Evolutionary conservation across 1,140 invertebrate genomes (phyloP), one percentile per base, ranked within the genome.

Genomic region (Micrasema minimum): DNA sequence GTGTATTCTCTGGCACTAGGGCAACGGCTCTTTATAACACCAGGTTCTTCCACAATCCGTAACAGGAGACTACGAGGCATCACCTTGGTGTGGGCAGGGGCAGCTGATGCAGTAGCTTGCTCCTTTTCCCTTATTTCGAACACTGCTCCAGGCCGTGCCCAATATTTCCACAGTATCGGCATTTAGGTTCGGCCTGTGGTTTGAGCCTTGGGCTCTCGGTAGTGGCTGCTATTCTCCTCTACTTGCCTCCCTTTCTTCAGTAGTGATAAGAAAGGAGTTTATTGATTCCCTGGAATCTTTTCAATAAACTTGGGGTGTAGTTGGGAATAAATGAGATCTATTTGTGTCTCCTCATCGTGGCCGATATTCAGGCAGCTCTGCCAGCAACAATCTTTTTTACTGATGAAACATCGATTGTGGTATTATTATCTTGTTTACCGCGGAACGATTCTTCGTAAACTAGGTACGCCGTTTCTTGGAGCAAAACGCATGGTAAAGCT

Each of bases 31-130:
- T 14, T 48, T 48, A 48, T 7, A 4, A 48, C 45, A 20, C 45
- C 45, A 2, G 45, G 16, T 48, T 48, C 20, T n/a, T 18, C 45
- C 45, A 20, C 45, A n/a, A 48, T 10, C 45, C 45, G 45, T 48
- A 48, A 20, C 45, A 48, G 14, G 45, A 14, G 45, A 48, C n/a
- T 31, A 31, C 26, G 26, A 31, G 26, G 26, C 26, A 4, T 31
- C 7, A 4, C 26, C 26, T 31, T 7, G 26, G 26, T 31, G 26
- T 31, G 26, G 7, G 26, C 26, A 31, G 26, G 26, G 7, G 26
- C 26, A 31, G 26, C 26, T 31, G 7, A 31, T 7, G 7, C 26
- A n/a, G n/a, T n/a, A n/a, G n/a, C n/a, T 31, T 31, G 26, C 26
- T 31, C 26, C 26, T 31, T 7, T 31, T 31, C 26, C 26, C 7